phyloP scores from a whole-genome alignment of 2,797 vertebrate species.

The Gymnocypris eckloni region DNA sequence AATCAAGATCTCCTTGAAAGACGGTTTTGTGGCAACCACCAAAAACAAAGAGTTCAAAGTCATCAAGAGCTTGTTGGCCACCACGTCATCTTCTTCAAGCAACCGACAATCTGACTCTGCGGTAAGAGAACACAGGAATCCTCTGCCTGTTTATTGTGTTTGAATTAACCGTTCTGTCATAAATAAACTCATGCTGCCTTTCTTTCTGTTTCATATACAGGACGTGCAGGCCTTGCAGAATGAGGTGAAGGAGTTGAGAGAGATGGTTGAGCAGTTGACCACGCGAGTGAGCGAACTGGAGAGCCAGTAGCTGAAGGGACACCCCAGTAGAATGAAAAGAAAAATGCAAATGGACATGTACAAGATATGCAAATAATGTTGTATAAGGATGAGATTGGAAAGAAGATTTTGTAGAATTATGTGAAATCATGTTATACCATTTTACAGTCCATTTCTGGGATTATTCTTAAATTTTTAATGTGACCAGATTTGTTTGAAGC shows the following conservation, averaged over 20 bases:
- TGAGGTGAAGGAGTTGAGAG: conserved; percentile 77
- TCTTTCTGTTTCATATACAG: conserved; percentile 60
- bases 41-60: conserved; percentile 84
- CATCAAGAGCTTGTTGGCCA: conserved; percentile 80
- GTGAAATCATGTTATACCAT: background rate
- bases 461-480: conserved; percentile 50
- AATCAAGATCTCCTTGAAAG: conserved; percentile 80
- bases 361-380: conserved; percentile 3
- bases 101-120: conserved; percentile 49
- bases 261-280: conserved; percentile 73
- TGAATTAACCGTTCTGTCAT: background rate
- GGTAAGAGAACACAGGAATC: conserved; percentile 63
- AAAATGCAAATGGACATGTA: conserved; percentile 15
- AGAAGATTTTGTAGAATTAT: background rate
- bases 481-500: conserved; percentile 47
- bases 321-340: background rate
- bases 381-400: background rate
- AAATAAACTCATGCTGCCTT: background rate
- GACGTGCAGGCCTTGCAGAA: conserved; percentile 75
- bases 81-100: conserved; percentile 56
- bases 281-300: conserved; percentile 76
- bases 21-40: conserved; percentile 75
- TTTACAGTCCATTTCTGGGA: conserved; percentile 51
- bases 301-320: conserved; percentile 69
- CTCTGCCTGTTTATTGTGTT: background rate